Percentiles rank a stretch among this genome's conserved stretches.
Conservation (phyloP, 1,140 invertebrate genomes). For the Drosophila nebulosa region DNA sequence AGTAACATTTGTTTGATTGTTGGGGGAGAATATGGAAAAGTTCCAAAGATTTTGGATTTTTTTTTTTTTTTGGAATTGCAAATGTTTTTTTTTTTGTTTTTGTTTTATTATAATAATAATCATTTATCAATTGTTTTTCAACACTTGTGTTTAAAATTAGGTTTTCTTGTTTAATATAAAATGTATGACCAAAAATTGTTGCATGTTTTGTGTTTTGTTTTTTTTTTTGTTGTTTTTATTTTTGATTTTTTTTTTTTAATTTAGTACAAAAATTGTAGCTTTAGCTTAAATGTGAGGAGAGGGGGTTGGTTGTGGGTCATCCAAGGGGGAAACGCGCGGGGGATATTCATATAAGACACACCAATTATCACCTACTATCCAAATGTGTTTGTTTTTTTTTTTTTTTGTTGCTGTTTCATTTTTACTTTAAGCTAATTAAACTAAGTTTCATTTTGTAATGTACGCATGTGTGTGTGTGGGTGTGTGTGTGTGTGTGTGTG, state of each 20-base stretch:
- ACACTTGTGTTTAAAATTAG: slow-evolving; percentile 50
- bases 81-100: slow-evolving; percentile 41
- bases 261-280: slow-evolving; percentile 44
- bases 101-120: slow-evolving; percentile 24
- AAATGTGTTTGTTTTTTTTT: slow-evolving; percentile 60
- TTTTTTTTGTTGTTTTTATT: slow-evolving; percentile 9
- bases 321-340: not conserved
- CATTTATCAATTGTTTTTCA: not conserved
- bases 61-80: slow-evolving; percentile 63
- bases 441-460: slow-evolving; percentile 54
- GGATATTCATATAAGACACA: slow-evolving; percentile 68
- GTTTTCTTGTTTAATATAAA: slow-evolving; percentile 67
- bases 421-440: slow-evolving; percentile 57
- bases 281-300: not conserved
- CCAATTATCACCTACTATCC: slow-evolving; percentile 79
- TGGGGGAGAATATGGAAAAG: no score
- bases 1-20: no score
- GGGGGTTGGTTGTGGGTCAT: no score
- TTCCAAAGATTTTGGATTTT: no score
- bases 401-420: slow-evolving; percentile 36
- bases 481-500: slow-evolving; percentile 27
- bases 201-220: slow-evolving; percentile 15
- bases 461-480: slow-evolving; percentile 40
- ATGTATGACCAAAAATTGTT: slow-evolving; percentile 59
- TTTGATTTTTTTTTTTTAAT: slow-evolving; percentile 47